A percentile compares a stretch with the other conserved stretches of the same genome.
These are phyloP conservation scores for Drosophila subsilvestris DNA, from an alignment of 2,888 invertebrate species.

Conservation along the genomic window DNA sequence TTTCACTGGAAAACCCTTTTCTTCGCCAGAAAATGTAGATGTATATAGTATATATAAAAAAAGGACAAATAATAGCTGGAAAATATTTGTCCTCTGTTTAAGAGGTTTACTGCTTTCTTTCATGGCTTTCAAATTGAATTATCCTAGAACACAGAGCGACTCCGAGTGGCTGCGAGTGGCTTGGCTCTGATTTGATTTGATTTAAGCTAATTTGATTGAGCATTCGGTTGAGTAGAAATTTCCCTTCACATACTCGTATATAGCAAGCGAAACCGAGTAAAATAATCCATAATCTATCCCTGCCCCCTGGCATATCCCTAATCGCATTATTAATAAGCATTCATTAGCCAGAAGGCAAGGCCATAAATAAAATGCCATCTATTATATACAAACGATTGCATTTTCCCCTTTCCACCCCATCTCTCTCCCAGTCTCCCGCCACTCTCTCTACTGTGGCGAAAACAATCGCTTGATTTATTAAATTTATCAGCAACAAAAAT, in stretches of 20 bases:
- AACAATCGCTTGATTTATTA: slow-evolving; percentile 66
- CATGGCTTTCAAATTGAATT: slow-evolving; percentile 43
- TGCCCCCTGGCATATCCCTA: slow-evolving; percentile 31
- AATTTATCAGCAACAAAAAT: slow-evolving; percentile 58
- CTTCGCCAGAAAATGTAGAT: not conserved
- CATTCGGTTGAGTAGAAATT: slow-evolving; percentile 34
- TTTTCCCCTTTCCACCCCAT: slow-evolving; percentile 20
- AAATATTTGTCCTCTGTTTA: slow-evolving; percentile 41
- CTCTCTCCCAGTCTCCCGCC: not conserved
- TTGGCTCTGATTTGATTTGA: slow-evolving; percentile 42
- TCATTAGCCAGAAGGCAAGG: slow-evolving; percentile 56
- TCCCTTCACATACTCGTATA: slow-evolving; percentile 16
- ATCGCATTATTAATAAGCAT: slow-evolving; percentile 74
- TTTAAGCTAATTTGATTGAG: slow-evolving; percentile 42
- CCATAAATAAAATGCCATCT: slow-evolving; percentile 68
- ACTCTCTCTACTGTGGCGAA: not conserved
- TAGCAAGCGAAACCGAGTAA: not conserved
- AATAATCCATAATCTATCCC: slow-evolving; percentile 10
- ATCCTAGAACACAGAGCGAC: slow-evolving; percentile 17
- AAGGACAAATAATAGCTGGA: slow-evolving; percentile 1
- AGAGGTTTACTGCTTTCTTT: slow-evolving; percentile 10
- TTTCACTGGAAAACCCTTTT: slow-evolving; percentile 31
- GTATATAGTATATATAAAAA: not conserved
- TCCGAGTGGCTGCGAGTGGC: slow-evolving; percentile 32
- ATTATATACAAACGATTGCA: slow-evolving; percentile 71